Base-by-base conservation (phyloP, 2,888 invertebrate genomes). In the Chrysolina oricalcia region DNA sequence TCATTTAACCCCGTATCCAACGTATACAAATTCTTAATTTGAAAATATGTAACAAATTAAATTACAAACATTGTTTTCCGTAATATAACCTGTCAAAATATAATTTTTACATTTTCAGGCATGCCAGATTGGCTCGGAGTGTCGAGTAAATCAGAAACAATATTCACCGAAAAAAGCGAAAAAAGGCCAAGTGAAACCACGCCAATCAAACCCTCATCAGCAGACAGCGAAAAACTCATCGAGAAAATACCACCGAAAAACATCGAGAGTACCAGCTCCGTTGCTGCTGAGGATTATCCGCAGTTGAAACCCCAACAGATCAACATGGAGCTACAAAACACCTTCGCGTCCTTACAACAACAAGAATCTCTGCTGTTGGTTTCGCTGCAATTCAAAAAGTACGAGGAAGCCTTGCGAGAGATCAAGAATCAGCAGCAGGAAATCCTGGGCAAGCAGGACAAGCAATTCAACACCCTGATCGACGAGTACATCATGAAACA, bases 281-380 rank as follows among this genome's bases (percentile, higher is more conserved):
- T 68, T 27, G 72, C 35, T 5, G 53, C 56, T 0, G 68, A 68
- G n/a, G 68, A 53, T 9, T 68, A 53, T 10, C 40, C 59, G n/a
- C 41, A 65, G 35, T 62, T 78, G 48, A 70, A 77, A 56, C 80
- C 76, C 11, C 81, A 81, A 43, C 73, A 79, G 27, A 74, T 80
- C 13, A 76, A 72, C 65, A 56, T 67, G 46, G 78, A 76, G 21
- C 72, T 80, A 23, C 91, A 92, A 85, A 91, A 91, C 53, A 90
- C 91, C 1, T 87, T 91, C 10, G 85, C 92, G 40, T 91, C 90
- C 73, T 86, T 93, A 75, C 92, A 92, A 78, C 92, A 92, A 80
- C 92, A 93, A 83, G 92, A 93, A 85, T 90, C 92, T 0, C 92
- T 92, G 81, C 81, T 93, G 63, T 88, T 92, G 89, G 90, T 92